phyloP scores from a whole-genome alignment of 2,888 invertebrate genomes.

The Polydrusus pterygomalis region DNA sequence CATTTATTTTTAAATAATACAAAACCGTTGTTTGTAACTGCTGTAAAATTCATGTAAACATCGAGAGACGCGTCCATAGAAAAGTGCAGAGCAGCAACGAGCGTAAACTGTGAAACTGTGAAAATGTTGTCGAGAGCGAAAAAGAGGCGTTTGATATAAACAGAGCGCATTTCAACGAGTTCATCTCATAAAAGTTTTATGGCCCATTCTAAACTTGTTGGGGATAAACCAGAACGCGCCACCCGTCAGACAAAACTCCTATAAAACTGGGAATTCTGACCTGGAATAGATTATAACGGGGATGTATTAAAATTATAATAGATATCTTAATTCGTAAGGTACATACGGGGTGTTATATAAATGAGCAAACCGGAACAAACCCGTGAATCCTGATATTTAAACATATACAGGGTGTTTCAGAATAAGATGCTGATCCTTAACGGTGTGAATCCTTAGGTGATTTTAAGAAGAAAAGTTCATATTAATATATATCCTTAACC shows the following conservation, averaged over 20 bases:
- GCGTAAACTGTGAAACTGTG: conserved; percentile 19
- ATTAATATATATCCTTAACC: too few relatives aligned
- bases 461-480: too few relatives aligned
- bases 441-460: too few relatives aligned
- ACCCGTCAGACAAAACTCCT: background rate
- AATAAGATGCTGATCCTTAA: too few relatives aligned
- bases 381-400: too few relatives aligned
- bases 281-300: conserved; percentile 4
- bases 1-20: background rate
- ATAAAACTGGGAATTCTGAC: conserved; percentile 10
- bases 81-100: conserved; percentile 9
- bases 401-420: too few relatives aligned
- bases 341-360: too few relatives aligned
- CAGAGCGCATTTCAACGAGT: conserved; percentile 31
- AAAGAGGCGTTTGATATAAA: conserved; percentile 28
- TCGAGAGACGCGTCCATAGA: background rate
- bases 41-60: conserved; percentile 22
- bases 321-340: too few relatives aligned
- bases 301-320: background rate
- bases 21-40: conserved; percentile 2
- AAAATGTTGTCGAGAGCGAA: conserved; percentile 30
- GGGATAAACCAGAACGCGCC: conserved; percentile 30
- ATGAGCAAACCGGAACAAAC: too few relatives aligned
- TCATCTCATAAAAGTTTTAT: conserved; percentile 42
- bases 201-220: conserved; percentile 32